phyloP scores from a whole-genome alignment of 2,888 invertebrate species.

The Drosophila pseudotalamancana region DNA sequence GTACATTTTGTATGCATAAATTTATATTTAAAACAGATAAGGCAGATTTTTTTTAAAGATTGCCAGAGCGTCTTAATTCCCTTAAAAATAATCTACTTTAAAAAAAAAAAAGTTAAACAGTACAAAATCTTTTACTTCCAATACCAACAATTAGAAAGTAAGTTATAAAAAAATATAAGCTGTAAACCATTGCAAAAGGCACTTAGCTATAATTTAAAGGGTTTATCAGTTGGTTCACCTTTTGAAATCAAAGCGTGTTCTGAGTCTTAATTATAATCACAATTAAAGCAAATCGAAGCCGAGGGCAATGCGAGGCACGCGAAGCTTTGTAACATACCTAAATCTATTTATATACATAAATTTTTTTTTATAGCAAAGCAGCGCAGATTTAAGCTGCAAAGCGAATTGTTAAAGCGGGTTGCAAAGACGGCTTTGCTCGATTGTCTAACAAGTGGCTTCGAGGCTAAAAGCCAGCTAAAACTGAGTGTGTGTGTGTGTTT shows the following conservation, averaged over 20 bases:
- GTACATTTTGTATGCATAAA: too few relatives aligned
- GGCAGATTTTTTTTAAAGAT: too few relatives aligned
- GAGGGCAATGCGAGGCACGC: constrained; percentile 16
- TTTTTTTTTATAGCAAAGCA: constrained; percentile 21
- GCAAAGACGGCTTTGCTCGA: constrained; percentile 19
- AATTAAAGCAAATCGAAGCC: constrained; percentile 51
- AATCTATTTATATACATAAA: neutral
- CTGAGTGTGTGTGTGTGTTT: constrained; percentile 4
- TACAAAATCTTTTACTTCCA: too few relatives aligned
- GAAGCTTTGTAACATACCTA: constrained; percentile 15
- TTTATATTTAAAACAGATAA: too few relatives aligned
- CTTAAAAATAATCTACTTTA: too few relatives aligned
- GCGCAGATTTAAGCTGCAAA: constrained; percentile 34
- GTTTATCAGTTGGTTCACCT: neutral
- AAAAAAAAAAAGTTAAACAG: too few relatives aligned
- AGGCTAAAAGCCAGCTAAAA: constrained; percentile 1
- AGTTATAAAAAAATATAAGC: too few relatives aligned
- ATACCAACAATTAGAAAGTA: too few relatives aligned
- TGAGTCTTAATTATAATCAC: constrained; percentile 50
- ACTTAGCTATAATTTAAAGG: neutral
- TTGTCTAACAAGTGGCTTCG: constrained; percentile 23
- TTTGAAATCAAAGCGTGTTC: constrained; percentile 29
- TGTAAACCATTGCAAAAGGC: too few relatives aligned
- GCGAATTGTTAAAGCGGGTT: neutral
- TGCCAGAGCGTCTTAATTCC: too few relatives aligned